Base-by-base conservation (phyloP, 2,113 vertebrate genomes). In the Engystomops pustulosus region DNA sequence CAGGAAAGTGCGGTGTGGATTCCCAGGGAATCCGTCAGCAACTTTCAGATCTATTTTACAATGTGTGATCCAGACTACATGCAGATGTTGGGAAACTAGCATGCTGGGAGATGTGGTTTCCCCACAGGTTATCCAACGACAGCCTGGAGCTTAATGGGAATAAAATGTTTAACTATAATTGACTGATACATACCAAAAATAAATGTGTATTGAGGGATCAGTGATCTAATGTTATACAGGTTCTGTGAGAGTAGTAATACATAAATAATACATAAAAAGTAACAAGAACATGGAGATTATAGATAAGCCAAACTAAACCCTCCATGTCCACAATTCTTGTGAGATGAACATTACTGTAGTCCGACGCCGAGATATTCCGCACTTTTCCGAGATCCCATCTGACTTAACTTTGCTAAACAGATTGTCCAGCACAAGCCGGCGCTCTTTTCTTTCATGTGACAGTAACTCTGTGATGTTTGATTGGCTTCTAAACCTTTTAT, bases 401-500 rank as follows among this genome's bases (percentile, higher is more conserved):
- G 27, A 47, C 62, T 23, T 32, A 38, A 36, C 4, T 8, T 25
- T 30, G 8, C 25, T 17, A 34, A 80, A n/a, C 38, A 68, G 25
- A 41, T 47, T 32, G 41, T 9, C 41, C 23, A 10, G 30, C 38
- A 32, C 78, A 9, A 6, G 55, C 41, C 25, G 23, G 4, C 34
- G 11, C 44, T 27, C 45, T 32, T 18, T 47, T 23, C 60, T 53
- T 78, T 78, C 51, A 78, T 41, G 75, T 78, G 75, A 38, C 75
- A 78, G 34, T 78, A 78, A 47, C 41, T 47, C 58, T 68, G 12
- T 32, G 45, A 68, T 34, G 58, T 49, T 65, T 53, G 62, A 69
- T 81, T 81, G 45, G 30, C 65, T 81, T 34, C 36, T 51, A 81
- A 69, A 69, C 79, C 65, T 69, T 81, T 68, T 70, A 81, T 83